Conservation (phyloP, 2,113 vertebrate genomes). For the Alethe castanea region DNA sequence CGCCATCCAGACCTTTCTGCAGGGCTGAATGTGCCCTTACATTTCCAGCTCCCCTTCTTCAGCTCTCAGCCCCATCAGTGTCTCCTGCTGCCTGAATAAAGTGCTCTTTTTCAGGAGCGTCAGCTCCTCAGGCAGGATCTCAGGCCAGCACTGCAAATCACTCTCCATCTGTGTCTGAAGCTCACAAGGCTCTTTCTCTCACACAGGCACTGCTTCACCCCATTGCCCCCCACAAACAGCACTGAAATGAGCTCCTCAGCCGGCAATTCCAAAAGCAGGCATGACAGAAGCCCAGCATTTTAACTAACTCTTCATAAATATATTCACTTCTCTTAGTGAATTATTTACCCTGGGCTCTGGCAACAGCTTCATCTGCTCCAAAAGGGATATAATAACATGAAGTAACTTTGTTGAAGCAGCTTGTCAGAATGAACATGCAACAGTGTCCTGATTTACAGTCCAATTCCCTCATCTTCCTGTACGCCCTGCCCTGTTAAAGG, state of each 20-base stretch:
- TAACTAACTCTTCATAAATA: constrained; percentile 40
- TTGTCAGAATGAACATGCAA: background rate
- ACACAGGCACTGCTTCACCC: constrained; percentile 4
- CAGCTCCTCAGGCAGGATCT: background rate
- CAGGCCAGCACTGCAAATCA: background rate
- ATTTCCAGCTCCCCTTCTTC: background rate
- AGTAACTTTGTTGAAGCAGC: background rate
- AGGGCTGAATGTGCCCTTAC: background rate
- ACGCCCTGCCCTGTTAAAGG: background rate
- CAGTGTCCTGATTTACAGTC: constrained; percentile 13
- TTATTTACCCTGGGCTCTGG: constrained; percentile 34
- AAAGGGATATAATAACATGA: background rate
- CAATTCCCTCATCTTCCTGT: background rate
- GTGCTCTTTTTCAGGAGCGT: constrained; percentile 10
- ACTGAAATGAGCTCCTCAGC: constrained; percentile 33
- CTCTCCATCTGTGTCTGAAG: background rate
- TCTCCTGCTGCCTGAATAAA: background rate
- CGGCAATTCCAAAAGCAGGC: background rate
- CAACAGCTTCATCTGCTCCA: background rate
- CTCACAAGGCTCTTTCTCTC: background rate
- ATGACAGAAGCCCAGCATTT: constrained; percentile 25
- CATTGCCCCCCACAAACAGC: background rate
- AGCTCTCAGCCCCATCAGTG: background rate
- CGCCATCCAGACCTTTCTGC: background rate
- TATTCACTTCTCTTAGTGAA: background rate